Evolutionary conservation across 2,888 invertebrate genomes (phyloP).

Genomic region (Tenodera sinensis): DNA sequence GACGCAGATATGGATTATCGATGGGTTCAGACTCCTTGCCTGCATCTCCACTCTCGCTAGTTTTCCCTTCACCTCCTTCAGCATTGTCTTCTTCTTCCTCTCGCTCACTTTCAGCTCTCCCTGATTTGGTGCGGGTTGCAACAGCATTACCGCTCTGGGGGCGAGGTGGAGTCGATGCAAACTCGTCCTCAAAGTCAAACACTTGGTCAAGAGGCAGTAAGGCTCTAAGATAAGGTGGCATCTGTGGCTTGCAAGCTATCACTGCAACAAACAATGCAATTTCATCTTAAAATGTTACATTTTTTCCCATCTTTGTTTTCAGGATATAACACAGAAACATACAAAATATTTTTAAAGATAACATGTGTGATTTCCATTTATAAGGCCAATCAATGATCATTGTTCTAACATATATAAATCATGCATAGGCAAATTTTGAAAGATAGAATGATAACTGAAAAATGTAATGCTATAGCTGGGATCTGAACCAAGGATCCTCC

Average conservation of each 20-base stretch:
- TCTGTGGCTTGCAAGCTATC: conserved; percentile 78
- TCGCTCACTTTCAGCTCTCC: conserved; percentile 31
- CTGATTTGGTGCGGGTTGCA: neutral
- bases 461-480: too few species aligned
- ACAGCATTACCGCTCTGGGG: neutral
- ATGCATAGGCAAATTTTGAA: too few species aligned
- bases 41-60: conserved; percentile 39
- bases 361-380: too few species aligned
- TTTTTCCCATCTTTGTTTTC: neutral
- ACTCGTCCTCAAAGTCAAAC: conserved; percentile 80
- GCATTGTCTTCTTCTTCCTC: conserved; percentile 44
- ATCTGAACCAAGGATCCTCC: too few species aligned
- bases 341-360: too few species aligned
- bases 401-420: too few species aligned
- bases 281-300: neutral
- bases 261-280: conserved; percentile 54
- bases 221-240: conserved; percentile 78
- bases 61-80: conserved; percentile 38
- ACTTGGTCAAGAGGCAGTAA: conserved; percentile 91
- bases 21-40: conserved; percentile 48
- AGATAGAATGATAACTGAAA: too few species aligned
- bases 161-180: conserved; percentile 26
- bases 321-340: too few species aligned
- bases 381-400: too few species aligned
- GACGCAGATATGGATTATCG: conserved; percentile 71